A percentile compares a stretch with the other conserved stretches of the same genome.
Conservation (phyloP, 1,140 invertebrate species). For the Drosophila erecta region DNA sequence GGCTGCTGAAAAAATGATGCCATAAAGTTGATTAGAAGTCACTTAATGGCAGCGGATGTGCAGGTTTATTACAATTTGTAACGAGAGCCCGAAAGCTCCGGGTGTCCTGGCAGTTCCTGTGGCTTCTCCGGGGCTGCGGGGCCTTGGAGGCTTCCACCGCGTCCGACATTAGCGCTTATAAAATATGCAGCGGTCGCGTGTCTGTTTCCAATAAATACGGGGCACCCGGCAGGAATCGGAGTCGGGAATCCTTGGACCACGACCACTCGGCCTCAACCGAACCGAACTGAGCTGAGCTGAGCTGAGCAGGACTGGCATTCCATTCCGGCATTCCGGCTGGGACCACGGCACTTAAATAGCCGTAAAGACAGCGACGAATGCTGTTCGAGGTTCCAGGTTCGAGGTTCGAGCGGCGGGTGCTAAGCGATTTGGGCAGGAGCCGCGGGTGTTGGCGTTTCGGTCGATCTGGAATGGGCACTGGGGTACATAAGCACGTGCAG, state of each 20-base stretch:
- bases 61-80: slow-evolving; percentile 81
- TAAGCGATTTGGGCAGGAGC: slow-evolving; percentile 32
- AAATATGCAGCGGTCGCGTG: slow-evolving; percentile 79
- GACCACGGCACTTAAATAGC: slow-evolving; percentile 36
- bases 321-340: slow-evolving; percentile 13
- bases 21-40: slow-evolving; percentile 82
- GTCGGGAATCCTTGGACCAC: slow-evolving; percentile 17
- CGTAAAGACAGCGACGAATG: slow-evolving; percentile 33
- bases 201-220: slow-evolving; percentile 78
- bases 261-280: slow-evolving; percentile 7
- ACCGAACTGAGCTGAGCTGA: background rate
- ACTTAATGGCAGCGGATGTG: slow-evolving; percentile 78
- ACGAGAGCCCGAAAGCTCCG: slow-evolving; percentile 49
- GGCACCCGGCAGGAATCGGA: slow-evolving; percentile 20
- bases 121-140: background rate
- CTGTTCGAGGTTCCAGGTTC: slow-evolving; percentile 1
- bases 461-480: slow-evolving; percentile 4
- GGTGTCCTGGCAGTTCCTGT: background rate
- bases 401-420: slow-evolving; percentile 6
- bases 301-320: slow-evolving; percentile 18
- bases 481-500: background rate
- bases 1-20: slow-evolving; percentile 60
- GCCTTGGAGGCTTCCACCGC: background rate
- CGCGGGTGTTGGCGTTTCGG: slow-evolving; percentile 7
- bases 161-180: slow-evolving; percentile 60